Percentiles rank a stretch among this genome's conserved stretches.
These are phyloP conservation scores for Macrobrachium rosenbergii DNA, from an alignment of 1,140 invertebrate genomes.

Conservation along the genomic window DNA sequence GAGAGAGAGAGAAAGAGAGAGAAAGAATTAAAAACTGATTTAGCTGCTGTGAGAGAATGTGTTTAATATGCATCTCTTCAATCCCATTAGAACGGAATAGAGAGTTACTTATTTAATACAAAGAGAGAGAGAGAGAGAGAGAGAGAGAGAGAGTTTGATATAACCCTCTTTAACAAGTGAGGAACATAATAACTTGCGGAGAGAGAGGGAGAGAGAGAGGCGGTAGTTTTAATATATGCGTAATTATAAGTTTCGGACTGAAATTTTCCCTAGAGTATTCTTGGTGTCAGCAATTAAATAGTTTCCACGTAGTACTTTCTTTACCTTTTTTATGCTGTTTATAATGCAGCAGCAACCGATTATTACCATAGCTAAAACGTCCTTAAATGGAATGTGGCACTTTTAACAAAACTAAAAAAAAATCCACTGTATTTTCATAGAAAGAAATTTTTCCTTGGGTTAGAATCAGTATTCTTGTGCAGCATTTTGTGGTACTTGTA, in stretches of 20 bases:
- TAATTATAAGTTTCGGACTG: slow-evolving; percentile 10
- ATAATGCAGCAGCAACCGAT: too few species aligned
- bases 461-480: too few species aligned
- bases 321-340: neutral
- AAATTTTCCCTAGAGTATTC: neutral
- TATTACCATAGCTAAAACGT: too few species aligned
- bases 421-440: too few species aligned
- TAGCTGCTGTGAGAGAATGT: too few species aligned
- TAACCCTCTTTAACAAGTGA: neutral
- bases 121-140: neutral
- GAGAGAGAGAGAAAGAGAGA: neutral
- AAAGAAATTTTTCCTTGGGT: too few species aligned
- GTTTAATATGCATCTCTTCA: too few species aligned
- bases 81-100: neutral
- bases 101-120: neutral
- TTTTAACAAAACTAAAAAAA: too few species aligned
- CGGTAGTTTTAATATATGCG: neutral
- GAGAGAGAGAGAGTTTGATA: neutral
- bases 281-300: neutral
- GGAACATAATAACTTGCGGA: too few species aligned
- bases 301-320: neutral
- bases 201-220: neutral
- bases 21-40: too few species aligned
- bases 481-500: too few species aligned
- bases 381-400: too few species aligned